Evolutionary conservation across 2,888 invertebrate species (phyloP), one percentile per base, ranked within the genome.

Genomic region (Ophion ellenae): DNA sequence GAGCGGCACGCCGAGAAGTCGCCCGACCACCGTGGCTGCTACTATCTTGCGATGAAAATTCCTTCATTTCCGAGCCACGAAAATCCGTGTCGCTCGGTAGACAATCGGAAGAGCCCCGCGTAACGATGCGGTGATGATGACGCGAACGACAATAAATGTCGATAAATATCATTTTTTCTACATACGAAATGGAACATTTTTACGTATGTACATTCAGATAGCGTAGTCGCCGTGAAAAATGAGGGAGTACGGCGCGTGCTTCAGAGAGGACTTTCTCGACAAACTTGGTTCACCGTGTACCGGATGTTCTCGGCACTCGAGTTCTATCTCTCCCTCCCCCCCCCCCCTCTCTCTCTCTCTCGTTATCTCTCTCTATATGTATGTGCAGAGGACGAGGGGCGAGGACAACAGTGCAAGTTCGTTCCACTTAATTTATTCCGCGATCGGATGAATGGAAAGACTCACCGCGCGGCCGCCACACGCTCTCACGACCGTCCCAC

Each of bases 371-470:
- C 45, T 9, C 45, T 59, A 36, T 63, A 67, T 53, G 67, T 57
- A 40, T 73, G n/a, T 40, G 28, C n/a, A n/a, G 71, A 57, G 64
- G 6, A 28, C 61, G 5, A 45, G 6, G 4, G 6, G 32, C 32
- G 47, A 14, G 14, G 14, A 45, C 24, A n/a, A 32, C 24, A 20
- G 20, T 61, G 74, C 85, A 80, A 67, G 63, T 80, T 77, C 77
- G 61, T 78, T 83, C 78, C 78, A 81, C 86, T 83, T 86, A 81
- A 83, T 86, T 86, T 86, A 86, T 86, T 86, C 86, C 70, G 78
- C 78, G 78, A 77, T 81, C 67, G 86, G 83, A 83, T 86, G 86
- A 83, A 86, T 83, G 86, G 66, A 75, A 69, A 74, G 69, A 86
- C 80, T 79, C 71, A 57, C 47, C 32, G 59, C 76, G 80, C 82